A percentile compares a stretch with the other conserved stretches of the same genome.
phyloP scores from a whole-genome alignment of 1,140 invertebrate genomes.

The Cardiocondyla obscurior region DNA sequence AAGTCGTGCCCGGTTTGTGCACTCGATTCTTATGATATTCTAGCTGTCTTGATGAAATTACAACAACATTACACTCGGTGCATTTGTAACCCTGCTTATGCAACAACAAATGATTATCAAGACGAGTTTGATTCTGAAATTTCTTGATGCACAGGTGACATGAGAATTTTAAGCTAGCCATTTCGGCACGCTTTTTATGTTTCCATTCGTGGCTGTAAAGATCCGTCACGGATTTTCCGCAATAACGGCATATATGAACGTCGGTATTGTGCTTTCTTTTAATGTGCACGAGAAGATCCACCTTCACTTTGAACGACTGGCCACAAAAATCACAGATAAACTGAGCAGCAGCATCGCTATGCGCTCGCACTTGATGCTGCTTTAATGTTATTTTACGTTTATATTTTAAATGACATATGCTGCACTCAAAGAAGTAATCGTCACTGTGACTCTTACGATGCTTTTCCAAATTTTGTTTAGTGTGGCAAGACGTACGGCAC shows the following conservation, averaged over 20 bases:
- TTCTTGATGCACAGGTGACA: slow-evolving; percentile 83
- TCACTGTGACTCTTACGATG: slow-evolving; percentile 65
- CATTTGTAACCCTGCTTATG: slow-evolving; percentile 76
- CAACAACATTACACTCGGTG: slow-evolving; percentile 75
- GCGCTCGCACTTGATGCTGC: slow-evolving; percentile 81
- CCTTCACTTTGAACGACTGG: slow-evolving; percentile 80
- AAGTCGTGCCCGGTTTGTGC: slow-evolving; percentile 63
- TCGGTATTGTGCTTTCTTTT: slow-evolving; percentile 78
- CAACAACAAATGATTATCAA: slow-evolving; percentile 81
- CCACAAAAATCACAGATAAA: slow-evolving; percentile 45
- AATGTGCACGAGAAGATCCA: slow-evolving; percentile 78
- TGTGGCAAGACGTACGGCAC: slow-evolving; percentile 74
- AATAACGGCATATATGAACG: slow-evolving; percentile 37
- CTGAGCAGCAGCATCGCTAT: slow-evolving; percentile 59
- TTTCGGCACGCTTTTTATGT: slow-evolving; percentile 58
- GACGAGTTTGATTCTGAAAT: slow-evolving; percentile 79
- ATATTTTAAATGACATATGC: slow-evolving; percentile 81
- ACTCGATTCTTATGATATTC: slow-evolving; percentile 65
- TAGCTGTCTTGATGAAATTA: slow-evolving; percentile 74
- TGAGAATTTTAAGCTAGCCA: slow-evolving; percentile 65
- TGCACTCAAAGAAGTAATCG: slow-evolving; percentile 63
- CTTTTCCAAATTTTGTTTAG: slow-evolving; percentile 30
- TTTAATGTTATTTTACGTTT: slow-evolving; percentile 83
- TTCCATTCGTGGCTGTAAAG: slow-evolving; percentile 70
- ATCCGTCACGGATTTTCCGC: slow-evolving; percentile 68